These are phyloP conservation scores for Heliothis virescens DNA, from an alignment of 1,140 invertebrate species.

Conservation along the genomic window DNA sequence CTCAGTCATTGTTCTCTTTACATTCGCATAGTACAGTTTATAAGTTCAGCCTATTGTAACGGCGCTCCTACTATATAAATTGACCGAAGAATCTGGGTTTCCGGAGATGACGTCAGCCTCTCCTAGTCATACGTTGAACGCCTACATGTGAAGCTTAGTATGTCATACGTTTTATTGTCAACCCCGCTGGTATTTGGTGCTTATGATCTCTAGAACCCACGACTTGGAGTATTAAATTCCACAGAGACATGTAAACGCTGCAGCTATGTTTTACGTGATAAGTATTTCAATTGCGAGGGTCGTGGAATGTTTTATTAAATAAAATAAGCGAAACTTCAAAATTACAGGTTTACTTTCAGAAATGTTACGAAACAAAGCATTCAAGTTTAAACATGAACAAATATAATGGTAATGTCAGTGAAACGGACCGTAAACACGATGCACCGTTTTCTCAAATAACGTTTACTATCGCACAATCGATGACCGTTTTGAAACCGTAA, in stretches of 20 bases:
- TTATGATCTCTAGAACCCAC: neutral
- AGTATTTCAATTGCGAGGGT: no score
- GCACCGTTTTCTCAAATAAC: slow-evolving; percentile 35
- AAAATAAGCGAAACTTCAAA: neutral
- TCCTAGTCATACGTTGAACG: slow-evolving; percentile 5
- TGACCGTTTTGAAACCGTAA: slow-evolving; percentile 47
- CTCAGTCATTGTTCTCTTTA: slow-evolving; percentile 3
- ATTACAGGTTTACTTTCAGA: neutral
- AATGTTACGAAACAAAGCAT: neutral
- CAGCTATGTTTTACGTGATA: no score
- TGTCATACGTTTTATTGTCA: neutral
- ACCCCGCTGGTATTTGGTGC: no score
- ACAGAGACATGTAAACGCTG: no score
- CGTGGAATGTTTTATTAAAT: neutral
- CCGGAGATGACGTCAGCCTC: slow-evolving; percentile 38
- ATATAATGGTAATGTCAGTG: neutral
- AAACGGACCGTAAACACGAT: slow-evolving; percentile 16
- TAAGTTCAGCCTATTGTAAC: slow-evolving; percentile 32
- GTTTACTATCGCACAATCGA: slow-evolving; percentile 42
- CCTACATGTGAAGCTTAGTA: slow-evolving; percentile 6
- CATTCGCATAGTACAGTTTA: slow-evolving; percentile 11
- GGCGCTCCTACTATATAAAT: slow-evolving; percentile 40
- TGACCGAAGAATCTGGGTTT: slow-evolving; percentile 40
- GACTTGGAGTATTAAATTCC: no score
- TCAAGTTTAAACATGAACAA: slow-evolving; percentile 1